phyloP scores from a whole-genome alignment of 92 coral and sea anemone genomes.

The Epizoanthus ramosus region DNA sequence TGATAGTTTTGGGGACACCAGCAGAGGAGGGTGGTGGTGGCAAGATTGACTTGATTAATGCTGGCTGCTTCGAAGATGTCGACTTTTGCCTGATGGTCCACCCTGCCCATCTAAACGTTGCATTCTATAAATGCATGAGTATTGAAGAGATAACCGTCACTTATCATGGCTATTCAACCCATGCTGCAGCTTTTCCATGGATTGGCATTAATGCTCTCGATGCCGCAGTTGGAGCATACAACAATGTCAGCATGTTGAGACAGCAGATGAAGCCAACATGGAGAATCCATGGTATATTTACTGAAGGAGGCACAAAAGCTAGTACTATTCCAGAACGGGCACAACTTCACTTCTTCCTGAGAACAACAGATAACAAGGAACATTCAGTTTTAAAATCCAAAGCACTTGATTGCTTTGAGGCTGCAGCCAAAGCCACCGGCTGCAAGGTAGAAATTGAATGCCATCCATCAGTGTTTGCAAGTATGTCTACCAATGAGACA shows the following conservation, averaged over 20 bases:
- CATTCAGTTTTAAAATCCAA: conserved; percentile 56
- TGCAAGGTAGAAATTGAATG: conserved; percentile 78
- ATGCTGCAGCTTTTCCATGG: conserved; percentile 76
- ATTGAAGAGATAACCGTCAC: conserved; percentile 55
- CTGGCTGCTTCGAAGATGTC: conserved; percentile 77
- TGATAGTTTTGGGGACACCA: conserved; percentile 87
- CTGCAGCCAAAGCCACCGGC: conserved; percentile 82
- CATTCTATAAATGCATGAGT: conserved; percentile 75
- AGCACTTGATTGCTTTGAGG: conserved; percentile 69
- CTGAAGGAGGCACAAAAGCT: conserved; percentile 84
- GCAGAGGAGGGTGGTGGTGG: conserved; percentile 97
- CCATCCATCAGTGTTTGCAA: conserved; percentile 64
- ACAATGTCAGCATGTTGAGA: conserved; percentile 76
- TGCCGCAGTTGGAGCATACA: conserved; percentile 94
- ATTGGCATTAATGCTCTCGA: conserved; percentile 83
- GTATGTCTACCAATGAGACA: conserved; percentile 72
- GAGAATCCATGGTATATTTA: conserved; percentile 91
- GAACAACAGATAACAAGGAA: conserved; percentile 73
- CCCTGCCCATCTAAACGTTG: conserved; percentile 86
- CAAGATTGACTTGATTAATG: conserved; percentile 75
- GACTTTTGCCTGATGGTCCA: conserved; percentile 89
- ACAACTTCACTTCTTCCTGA: conserved; percentile 64
- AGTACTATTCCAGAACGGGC: conserved; percentile 83
- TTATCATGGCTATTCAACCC: conserved; percentile 74
- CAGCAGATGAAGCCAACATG: conserved; percentile 95